Evolutionary conservation across 2,113 vertebrate genomes (phyloP), one percentile per base, ranked within the genome.

Genomic region (Bolborhynchus lineola): DNA sequence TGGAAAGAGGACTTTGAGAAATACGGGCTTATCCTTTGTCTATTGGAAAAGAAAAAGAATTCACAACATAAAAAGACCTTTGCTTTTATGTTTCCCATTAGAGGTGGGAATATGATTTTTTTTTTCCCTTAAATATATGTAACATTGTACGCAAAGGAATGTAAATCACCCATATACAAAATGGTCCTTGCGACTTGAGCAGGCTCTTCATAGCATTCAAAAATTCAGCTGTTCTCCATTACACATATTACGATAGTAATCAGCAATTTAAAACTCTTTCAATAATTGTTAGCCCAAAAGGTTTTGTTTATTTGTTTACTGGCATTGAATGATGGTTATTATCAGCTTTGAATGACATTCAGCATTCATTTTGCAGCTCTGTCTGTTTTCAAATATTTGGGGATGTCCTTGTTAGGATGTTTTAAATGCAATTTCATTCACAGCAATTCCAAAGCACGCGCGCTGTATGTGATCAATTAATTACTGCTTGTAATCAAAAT

Each of bases 191-290:
- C 52, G 76, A 29, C 74, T 96, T 57, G 16, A 82, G 60, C 53
- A 85, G 87, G 75, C 85, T 86, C 70, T 91, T 93, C 52, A 35
- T 24, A 63, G 77, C 71, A 89, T 78, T 74, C 44, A 89, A 89
- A 94, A 94, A 96, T 72, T 97, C 96, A 97, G 96, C 95, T 97
- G 96, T 88, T 96, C 95, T 95, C 93, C 88, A 91, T 96, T 94
- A 95, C 83, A 82, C 83, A 85, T 91, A 92, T 69, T 95, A 95
- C 2, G 39, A 91, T 28, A 86, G 91, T 67, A 96, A 96, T 95
- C 95, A 95, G 92, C 81, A 93, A 92, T 94, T 95, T 96, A 53
- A 93, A 94, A 93, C 67, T 63, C 92, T 89, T 95, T 89, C 93
- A 89, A 37, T 86, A 90, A 93, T 69, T 89, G 96, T 91, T 93